Conservation (phyloP, 1,140 invertebrate species). For the Orchestia grillus region DNA sequence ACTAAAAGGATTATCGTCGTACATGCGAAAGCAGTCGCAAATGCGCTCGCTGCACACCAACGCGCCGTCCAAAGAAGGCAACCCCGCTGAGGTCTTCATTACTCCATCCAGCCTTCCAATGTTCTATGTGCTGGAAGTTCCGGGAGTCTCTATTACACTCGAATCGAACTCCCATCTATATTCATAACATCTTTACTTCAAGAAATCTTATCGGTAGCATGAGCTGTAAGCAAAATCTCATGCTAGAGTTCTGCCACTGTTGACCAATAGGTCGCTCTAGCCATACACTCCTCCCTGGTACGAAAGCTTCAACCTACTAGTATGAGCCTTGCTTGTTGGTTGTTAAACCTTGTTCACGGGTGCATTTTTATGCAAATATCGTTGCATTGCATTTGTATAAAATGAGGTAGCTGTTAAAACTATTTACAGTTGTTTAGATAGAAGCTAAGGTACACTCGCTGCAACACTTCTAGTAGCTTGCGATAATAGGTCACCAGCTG, state of each 20-base stretch:
- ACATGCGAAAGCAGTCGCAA: neutral
- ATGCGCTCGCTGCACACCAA: neutral
- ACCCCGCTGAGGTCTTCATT: neutral
- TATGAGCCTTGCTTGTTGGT: neutral
- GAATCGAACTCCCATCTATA: neutral
- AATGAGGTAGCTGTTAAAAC: neutral
- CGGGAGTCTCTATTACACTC: neutral
- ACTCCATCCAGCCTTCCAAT: neutral
- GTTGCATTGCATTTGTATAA: neutral
- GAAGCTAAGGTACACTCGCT: neutral
- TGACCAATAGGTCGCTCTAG: neutral
- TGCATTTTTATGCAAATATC: neutral
- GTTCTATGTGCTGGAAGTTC: neutral
- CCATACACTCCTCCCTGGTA: neutral
- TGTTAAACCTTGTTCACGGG: neutral
- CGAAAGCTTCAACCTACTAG: neutral
- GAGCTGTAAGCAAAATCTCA: neutral
- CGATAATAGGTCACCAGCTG: neutral
- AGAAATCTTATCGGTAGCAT: neutral
- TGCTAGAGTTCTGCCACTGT: neutral
- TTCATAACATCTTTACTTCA: slow-evolving; percentile 10
- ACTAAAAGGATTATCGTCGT: neutral
- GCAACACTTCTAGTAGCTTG: neutral
- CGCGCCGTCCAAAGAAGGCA: neutral
- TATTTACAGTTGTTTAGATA: neutral